A percentile compares a stretch with the other conserved stretches of the same genome.
phyloP scores from a whole-genome alignment of 2,113 vertebrate genomes.

The Porphyrio hochstetteri region DNA sequence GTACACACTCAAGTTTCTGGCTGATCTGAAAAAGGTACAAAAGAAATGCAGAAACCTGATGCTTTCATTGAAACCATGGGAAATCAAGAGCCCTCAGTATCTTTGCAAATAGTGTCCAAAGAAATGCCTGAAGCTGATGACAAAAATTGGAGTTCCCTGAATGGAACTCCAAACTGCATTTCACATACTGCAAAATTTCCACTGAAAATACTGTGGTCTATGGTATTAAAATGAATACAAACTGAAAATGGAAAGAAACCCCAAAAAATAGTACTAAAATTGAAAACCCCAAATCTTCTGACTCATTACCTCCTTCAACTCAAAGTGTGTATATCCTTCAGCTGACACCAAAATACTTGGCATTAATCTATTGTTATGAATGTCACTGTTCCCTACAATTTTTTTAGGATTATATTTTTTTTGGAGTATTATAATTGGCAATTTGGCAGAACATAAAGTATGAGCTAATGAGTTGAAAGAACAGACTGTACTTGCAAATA shows the following conservation, averaged over 20 bases:
- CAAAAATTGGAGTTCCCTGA: background rate
- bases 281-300: background rate
- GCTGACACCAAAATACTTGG: background rate
- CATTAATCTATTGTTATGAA: conserved; percentile 1
- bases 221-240: background rate
- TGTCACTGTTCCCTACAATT: conserved; percentile 40
- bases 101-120: background rate
- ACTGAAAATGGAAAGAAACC: background rate
- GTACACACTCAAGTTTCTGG: background rate
- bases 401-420: background rate
- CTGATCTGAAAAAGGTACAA: background rate
- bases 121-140: background rate
- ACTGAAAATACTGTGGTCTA: background rate
- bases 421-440: conserved; percentile 28
- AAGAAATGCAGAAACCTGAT: background rate
- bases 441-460: conserved; percentile 44
- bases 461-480: conserved; percentile 50
- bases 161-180: background rate
- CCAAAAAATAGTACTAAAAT: background rate
- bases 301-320: background rate
- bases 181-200: background rate
- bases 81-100: background rate
- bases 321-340: background rate
- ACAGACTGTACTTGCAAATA: conserved; percentile 47
- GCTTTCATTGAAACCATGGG: background rate